These are phyloP conservation scores for Scomber colias DNA, from an alignment of 2,113 vertebrate genomes.

Conservation along the genomic window DNA sequence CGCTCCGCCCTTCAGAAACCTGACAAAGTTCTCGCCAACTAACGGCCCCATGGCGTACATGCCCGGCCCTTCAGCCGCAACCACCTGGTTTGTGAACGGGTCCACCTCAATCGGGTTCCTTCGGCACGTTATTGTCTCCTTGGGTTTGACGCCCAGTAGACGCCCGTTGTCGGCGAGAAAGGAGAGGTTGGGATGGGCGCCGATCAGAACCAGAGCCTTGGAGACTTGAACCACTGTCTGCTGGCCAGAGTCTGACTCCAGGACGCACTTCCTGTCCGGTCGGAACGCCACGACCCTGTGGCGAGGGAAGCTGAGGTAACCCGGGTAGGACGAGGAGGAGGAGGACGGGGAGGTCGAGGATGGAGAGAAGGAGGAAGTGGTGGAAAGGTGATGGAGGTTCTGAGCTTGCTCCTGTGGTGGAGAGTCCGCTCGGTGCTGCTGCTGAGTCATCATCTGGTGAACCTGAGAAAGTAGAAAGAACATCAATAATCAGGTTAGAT, in stretches of 20 bases:
- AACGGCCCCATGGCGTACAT: constrained; percentile 87
- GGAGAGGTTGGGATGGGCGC: constrained; percentile 84
- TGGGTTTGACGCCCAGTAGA: constrained; percentile 55
- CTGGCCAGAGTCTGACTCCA: constrained; percentile 75
- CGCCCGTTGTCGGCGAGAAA: constrained; percentile 78
- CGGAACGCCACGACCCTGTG: constrained; percentile 79
- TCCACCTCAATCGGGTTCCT: constrained; percentile 85
- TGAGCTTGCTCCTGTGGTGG: background rate
- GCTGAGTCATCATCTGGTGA: constrained; percentile 88
- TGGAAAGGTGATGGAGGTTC: background rate
- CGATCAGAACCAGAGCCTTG: constrained; percentile 85
- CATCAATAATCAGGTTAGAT: background rate
- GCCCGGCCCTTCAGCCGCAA: constrained; percentile 71
- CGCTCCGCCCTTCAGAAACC: constrained; percentile 87
- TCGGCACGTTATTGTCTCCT: constrained; percentile 81
- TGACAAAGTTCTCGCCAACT: constrained; percentile 88
- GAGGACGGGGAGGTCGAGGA: constrained; percentile 4
- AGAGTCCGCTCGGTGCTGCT: constrained; percentile 70
- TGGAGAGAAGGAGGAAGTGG: constrained; percentile 6
- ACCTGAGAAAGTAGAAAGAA: constrained; percentile 53
- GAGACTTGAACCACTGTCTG: constrained; percentile 80
- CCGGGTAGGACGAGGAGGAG: constrained; percentile 73
- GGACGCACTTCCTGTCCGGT: constrained; percentile 81
- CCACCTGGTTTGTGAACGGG: constrained; percentile 80
- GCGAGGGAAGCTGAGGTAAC: constrained; percentile 84